These are phyloP conservation scores for Macrotis lagotis DNA, from an alignment of 2,113 vertebrate genomes.

Conservation along the genomic window DNA sequence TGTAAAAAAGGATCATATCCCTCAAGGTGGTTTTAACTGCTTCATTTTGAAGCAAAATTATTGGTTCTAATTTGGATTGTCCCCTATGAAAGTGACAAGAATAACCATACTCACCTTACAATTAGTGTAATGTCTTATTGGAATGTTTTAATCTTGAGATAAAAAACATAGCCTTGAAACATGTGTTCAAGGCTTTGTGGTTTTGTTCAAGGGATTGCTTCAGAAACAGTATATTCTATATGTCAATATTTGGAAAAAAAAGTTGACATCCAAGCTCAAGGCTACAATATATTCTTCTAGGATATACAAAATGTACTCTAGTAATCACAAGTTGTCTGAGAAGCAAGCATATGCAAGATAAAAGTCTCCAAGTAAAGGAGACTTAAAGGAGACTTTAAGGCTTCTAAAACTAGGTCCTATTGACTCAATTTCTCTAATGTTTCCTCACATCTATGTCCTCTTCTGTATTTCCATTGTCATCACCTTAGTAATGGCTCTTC, in stretches of 20 bases:
- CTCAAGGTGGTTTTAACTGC: constrained; percentile 45
- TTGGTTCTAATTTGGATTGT: not conserved
- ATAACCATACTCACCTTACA: not conserved
- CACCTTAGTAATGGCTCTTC: no score
- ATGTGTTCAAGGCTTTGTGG: not conserved
- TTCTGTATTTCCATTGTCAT: not conserved
- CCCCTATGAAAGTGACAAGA: fast-evolving
- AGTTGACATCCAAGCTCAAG: not conserved
- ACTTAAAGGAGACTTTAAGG: not conserved
- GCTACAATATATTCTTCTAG: not conserved
- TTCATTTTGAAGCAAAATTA: constrained; percentile 41
- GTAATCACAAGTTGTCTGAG: not conserved
- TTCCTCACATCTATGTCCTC: not conserved
- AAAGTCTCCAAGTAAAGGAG: not conserved
- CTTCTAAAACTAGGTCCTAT: not conserved
- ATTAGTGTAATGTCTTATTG: fast-evolving
- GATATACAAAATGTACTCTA: not conserved
- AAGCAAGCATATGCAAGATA: not conserved
- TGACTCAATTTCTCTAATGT: not conserved
- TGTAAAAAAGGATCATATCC: not conserved
- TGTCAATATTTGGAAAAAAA: not conserved
- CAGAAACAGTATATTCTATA: not conserved
- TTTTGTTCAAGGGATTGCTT: not conserved
- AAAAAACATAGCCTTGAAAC: not conserved
- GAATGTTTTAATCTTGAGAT: not conserved